Evolutionary conservation across 2,797 vertebrate species (phyloP), one percentile per base, ranked within the genome.

Genomic region (Anas bahamensis): DNA sequence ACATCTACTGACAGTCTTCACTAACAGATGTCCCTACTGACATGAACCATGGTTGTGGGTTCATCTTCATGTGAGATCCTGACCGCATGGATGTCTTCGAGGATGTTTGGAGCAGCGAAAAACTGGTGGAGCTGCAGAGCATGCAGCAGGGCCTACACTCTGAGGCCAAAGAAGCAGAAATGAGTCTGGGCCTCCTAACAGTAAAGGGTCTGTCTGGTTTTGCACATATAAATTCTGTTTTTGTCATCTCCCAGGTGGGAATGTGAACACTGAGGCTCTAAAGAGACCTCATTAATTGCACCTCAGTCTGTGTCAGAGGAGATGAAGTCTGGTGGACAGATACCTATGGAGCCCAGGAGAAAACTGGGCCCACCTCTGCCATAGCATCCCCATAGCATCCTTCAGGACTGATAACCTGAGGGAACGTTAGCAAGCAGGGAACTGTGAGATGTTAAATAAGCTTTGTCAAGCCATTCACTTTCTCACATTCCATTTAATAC

Each of bases 1-100:
- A 46, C 18, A 19, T 64, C 48, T 91, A 90, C 83, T 93, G 77
- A 83, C 41, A 87, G 75, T 44, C 50, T 87, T 87, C 44, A 35
- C 23, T 88, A 79, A 71, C 92, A 92, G 84, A 87, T 89, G 82
- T 93, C 79, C 50, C 50, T 42, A 24, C 65, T 95, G 90, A 79
- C 87, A 61, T 13, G 55, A 94, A 52, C 79, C 39, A n/a, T 37
- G 57, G 55, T 42, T 87, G 85, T 6, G 85, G 57, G 82, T 83
- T 23, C 48, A 1, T 23, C 61, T 90, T 85, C 71, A 64, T 37
- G 78, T 61, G 79, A 77, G 57, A 9, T 80, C 84, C 66, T 80
- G 65, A 78, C 35, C 50, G 28, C 87, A 89, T 39, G 37, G 69
- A 24, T 59, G 9, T 72, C 61, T 92, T 93, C 59, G 73, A 90